Evolutionary conservation across 2,113 vertebrate species (phyloP).

Genomic region (Phyllopteryx taeniolatus): DNA sequence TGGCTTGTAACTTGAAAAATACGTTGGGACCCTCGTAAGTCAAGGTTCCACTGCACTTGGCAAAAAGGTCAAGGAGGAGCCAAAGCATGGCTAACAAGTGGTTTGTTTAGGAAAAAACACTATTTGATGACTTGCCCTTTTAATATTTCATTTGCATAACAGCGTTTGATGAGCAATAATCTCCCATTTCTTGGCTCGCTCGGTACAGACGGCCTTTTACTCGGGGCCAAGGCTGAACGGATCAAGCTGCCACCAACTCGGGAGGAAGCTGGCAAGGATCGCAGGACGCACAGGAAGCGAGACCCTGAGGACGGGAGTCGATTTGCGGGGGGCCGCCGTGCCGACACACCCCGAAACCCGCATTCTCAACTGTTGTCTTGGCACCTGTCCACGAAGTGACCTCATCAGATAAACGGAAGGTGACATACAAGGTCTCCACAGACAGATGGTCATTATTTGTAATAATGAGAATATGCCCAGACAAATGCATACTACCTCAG

Average conservation of each 20-base stretch:
- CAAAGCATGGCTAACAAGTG: not conserved
- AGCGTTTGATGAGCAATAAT: not conserved
- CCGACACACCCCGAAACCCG: not conserved
- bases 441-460: constrained; percentile 71
- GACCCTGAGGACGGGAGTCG: constrained; percentile 38
- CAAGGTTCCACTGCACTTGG: not conserved
- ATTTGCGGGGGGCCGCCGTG: constrained; percentile 17
- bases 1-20: too few species aligned
- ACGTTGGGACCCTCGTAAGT: too few species aligned
- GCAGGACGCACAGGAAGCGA: constrained; percentile 37
- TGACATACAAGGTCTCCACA: constrained; percentile 54
- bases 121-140: constrained; percentile 12
- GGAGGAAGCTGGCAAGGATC: constrained; percentile 50
- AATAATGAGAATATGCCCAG: constrained; percentile 61
- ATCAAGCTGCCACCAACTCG: constrained; percentile 39
- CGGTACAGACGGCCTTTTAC: constrained; percentile 51
- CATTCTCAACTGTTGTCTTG: constrained; percentile 38
- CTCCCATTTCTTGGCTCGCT: not conserved
- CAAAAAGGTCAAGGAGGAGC: too few species aligned
- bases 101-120: too few species aligned
- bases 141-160: constrained; percentile 41
- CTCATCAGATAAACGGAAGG: constrained; percentile 31
- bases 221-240: constrained; percentile 33
- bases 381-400: constrained; percentile 35
- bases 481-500: constrained; percentile 39